Base-by-base conservation (phyloP, 2,888 invertebrate species). In the Drosophila mettleri region DNA sequence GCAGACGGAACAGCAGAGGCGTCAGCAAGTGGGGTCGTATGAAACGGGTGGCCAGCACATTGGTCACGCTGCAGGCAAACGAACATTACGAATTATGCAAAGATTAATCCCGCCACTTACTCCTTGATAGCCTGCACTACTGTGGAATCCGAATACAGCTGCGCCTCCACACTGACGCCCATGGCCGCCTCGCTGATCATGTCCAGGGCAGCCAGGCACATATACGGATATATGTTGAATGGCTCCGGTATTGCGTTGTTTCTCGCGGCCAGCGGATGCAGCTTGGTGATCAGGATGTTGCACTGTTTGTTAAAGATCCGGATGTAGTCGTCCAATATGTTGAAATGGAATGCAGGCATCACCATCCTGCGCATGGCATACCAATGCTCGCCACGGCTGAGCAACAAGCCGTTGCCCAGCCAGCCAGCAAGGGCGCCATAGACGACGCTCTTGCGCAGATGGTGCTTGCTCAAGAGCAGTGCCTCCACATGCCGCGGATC, bases 341-440 rank as follows among this genome's bases (percentile, higher is more conserved):
- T 95, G 88, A 96, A 96, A 91, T 97, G 96, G 90, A 96, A 97
- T 0, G 96, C 94, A 0, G 96, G 96, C 0, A 96, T 96, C 49
- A 96, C 91, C 69, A 96, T 93, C 90, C 95, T 96, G 22, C 96
- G 93, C 71, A 95, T 94, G 0, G 91, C 91, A 75, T 93, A 94
- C 96, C 96, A 97, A 91, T 93, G 94, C 2, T 78, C 57, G 12
- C 90, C 91, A 3, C 66, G 69, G 34, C 91, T 92, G 3, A 92
- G 52, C 7, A 92, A 71, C 3, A 92, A 60, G 0, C 92, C 92
- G 18, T 86, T 75, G 27, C 92, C 91, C 38, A 92, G 63, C 92
- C 92, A 92, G n/a, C 78, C 74, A 1, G 77, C 58, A 0, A 92
- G 65, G 10, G 90, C 74, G 3, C 74, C 55, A 20, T 92, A 92